Evolutionary conservation across 1,140 invertebrate genomes (phyloP), one percentile per base, ranked within the genome.

Genomic region (Alviniconcha marisindica): DNA sequence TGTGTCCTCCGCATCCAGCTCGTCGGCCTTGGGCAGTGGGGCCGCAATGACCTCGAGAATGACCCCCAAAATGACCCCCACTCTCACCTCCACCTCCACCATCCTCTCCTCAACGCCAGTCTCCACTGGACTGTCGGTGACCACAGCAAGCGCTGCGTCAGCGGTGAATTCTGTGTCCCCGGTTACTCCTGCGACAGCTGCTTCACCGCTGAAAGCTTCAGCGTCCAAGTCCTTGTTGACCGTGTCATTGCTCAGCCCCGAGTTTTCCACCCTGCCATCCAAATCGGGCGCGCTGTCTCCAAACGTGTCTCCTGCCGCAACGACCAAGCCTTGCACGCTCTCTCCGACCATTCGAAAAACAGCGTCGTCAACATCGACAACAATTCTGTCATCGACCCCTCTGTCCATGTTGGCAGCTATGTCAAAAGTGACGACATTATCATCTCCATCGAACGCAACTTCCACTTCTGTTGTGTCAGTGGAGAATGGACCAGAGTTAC

Each of bases 361-460:
- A 12, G 0, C 63, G 77, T 40, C 77, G 28, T 79, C 44, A 0
- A 24, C 66, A 21, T 31, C 80, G 4, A 74, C 80, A 38, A n/a
- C 69, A 0, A 33, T 74, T 0, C 36, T 54, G 42, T 73, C 80
- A 31, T 73, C 80, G 4, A 56, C 80, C 36, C 42, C 80, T 28
- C 28, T 74, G 38, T 82, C 80, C 15, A 51, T 82, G 66, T 54
- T 56, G 38, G 56, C 78, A 69, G 56, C 56, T 18, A 76, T 51
- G 44, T 51, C 44, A 7, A 76, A 48, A 76, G 40, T n/a, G n/a
- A 33, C 28, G n/a, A 66, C 78, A 31, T 14, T 44, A 66, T 60
- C 78, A 12, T 18, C 78, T n/a, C 31, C 78, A 0, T 38, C 60
- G 1, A 60, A 14, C 24, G 12, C 73, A 4, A 40, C n/a, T 18